Evolutionary conservation across 2,113 vertebrate species (phyloP).

Genomic region (Neofelis nebulosa): DNA sequence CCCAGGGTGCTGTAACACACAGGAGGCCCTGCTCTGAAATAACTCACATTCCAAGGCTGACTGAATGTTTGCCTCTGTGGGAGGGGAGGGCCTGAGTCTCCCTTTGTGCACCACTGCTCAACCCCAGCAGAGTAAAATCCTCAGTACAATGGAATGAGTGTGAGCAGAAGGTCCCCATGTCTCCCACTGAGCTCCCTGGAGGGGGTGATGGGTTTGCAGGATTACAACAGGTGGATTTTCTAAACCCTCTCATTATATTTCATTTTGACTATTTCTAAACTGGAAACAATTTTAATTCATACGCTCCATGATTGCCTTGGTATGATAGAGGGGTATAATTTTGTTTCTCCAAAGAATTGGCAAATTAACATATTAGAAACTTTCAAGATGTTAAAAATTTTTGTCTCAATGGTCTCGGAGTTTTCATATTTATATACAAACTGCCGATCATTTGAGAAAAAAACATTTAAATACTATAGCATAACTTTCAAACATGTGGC

Average conservation of each 20-base stretch:
- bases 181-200: background rate
- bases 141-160: background rate
- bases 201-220: background rate
- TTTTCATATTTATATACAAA: background rate
- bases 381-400: background rate
- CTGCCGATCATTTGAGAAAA: background rate
- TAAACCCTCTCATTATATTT: background rate
- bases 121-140: background rate
- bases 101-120: background rate
- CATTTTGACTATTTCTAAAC: background rate
- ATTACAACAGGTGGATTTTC: background rate
- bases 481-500: background rate
- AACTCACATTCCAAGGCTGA: background rate
- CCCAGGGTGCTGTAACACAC: background rate
- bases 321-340: too few relatives aligned
- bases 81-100: background rate
- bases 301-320: too few relatives aligned
- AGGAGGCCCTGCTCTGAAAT: background rate
- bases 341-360: background rate
- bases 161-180: background rate
- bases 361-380: background rate
- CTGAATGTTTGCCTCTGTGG: background rate
- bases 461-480: background rate
- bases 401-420: background rate
- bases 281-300: background rate